phyloP scores from a whole-genome alignment of 2,888 invertebrate species.

The Patella caerulea region DNA sequence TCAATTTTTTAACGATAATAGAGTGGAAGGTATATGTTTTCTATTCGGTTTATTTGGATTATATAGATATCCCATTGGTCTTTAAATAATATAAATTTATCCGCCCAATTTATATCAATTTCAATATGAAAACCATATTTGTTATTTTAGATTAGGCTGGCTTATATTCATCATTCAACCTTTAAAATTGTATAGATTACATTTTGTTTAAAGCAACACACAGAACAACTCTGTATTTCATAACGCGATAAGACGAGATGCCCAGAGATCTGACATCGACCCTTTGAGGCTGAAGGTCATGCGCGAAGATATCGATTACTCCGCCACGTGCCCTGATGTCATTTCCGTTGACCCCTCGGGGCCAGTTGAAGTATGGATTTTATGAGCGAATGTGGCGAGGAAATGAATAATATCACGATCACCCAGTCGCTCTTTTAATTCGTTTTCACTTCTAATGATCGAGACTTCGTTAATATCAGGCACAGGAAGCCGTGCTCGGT shows the following conservation, averaged over 20 bases:
- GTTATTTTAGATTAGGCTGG: no score
- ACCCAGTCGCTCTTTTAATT: neutral
- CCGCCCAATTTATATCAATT: no score
- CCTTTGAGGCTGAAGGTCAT: neutral
- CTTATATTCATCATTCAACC: no score
- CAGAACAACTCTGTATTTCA: no score
- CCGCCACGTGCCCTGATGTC: neutral
- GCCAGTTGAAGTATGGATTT: slow-evolving; percentile 10
- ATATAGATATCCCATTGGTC: no score
- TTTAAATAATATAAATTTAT: no score
- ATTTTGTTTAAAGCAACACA: no score
- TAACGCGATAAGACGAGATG: neutral
- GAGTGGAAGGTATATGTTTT: no score
- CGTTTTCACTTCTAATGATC: neutral
- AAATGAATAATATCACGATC: slow-evolving; percentile 5
- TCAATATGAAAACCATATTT: no score
- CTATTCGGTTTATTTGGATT: no score
- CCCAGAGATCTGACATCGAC: slow-evolving; percentile 4
- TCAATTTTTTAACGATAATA: no score
- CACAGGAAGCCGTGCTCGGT: neutral
- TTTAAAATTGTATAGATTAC: no score
- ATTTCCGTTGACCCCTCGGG: slow-evolving; percentile 10
- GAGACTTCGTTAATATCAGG: neutral
- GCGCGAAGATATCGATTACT: slow-evolving; percentile 4
- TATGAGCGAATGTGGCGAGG: neutral